Evolutionary conservation across 2,888 invertebrate species (phyloP).

Genomic region (Leptogaster cylindrica): DNA sequence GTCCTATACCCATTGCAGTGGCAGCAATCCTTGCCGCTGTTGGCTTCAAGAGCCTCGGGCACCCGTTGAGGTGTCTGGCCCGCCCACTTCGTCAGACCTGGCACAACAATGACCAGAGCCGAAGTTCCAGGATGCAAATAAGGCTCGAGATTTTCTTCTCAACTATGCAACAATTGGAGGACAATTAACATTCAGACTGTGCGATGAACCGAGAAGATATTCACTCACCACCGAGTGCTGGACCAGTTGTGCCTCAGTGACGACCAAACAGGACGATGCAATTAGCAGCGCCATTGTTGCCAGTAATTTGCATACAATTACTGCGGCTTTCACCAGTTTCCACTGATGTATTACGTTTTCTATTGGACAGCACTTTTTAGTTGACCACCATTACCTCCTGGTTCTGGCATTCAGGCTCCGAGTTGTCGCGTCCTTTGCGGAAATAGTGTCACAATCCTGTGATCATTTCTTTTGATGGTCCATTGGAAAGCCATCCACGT

Average conservation of each 20-base stretch:
- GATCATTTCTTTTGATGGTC: slow-evolving; percentile 18
- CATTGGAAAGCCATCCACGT: slow-evolving; percentile 36
- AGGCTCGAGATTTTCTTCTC: slow-evolving; percentile 37
- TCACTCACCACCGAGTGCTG: background rate
- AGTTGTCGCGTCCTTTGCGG: too few relatives aligned
- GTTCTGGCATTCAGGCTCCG: too few relatives aligned
- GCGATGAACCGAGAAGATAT: slow-evolving; percentile 38
- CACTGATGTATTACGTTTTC: slow-evolving; percentile 8
- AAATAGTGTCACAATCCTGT: background rate
- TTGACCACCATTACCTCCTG: slow-evolving; percentile 23
- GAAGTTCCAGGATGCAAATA: slow-evolving; percentile 38
- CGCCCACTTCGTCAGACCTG: background rate
- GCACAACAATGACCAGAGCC: slow-evolving; percentile 31
- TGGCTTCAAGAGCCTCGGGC: background rate
- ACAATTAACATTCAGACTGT: slow-evolving; percentile 41
- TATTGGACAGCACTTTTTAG: slow-evolving; percentile 9
- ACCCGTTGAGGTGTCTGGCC: background rate
- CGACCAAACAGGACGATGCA: slow-evolving; percentile 32
- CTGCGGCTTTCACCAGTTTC: slow-evolving; percentile 31
- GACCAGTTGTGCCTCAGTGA: background rate
- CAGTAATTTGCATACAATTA: slow-evolving; percentile 43
- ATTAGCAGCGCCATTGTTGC: slow-evolving; percentile 41
- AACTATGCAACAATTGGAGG: slow-evolving; percentile 40
- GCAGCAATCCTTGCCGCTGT: background rate
- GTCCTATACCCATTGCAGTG: too few relatives aligned